Evolutionary conservation across 2,888 invertebrate species (phyloP).

Genomic region (Lycaena phlaeas): DNA sequence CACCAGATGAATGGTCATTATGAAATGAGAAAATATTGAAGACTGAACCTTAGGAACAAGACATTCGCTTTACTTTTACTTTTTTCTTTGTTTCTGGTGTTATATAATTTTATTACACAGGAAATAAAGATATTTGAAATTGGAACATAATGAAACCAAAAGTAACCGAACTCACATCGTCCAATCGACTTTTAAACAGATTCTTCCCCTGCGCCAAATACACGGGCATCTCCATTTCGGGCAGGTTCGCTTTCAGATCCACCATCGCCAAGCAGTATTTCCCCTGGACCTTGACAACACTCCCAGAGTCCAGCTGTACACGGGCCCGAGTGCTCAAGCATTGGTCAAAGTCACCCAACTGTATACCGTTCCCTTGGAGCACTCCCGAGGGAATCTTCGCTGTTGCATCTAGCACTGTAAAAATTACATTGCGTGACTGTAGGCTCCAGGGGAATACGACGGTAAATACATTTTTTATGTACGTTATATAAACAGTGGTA

Average conservation of each 20-base stretch:
- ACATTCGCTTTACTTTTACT: too few relatives aligned
- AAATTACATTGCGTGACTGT: constrained; percentile 37
- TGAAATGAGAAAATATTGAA: too few relatives aligned
- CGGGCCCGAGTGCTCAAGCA: constrained; percentile 76
- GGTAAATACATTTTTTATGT: too few relatives aligned
- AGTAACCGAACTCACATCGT: constrained; percentile 66
- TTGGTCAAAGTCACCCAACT: constrained; percentile 80
- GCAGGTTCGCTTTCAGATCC: constrained; percentile 73
- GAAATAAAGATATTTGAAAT: too few relatives aligned
- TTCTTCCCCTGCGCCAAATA: constrained; percentile 77
- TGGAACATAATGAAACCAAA: too few relatives aligned
- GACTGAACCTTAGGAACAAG: too few relatives aligned
- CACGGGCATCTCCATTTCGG: constrained; percentile 75
- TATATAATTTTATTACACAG: too few relatives aligned
- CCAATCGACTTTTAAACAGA: constrained; percentile 75
- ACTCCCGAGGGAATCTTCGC: constrained; percentile 80
- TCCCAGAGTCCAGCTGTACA: constrained; percentile 71
- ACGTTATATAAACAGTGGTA: too few relatives aligned
- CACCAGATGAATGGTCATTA: too few relatives aligned
- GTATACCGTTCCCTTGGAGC: constrained; percentile 79
- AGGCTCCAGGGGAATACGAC: constrained; percentile 9
- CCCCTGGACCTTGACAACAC: constrained; percentile 75
- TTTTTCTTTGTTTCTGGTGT: too few relatives aligned
- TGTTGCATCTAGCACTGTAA: constrained; percentile 80
- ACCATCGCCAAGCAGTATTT: constrained; percentile 79